These are phyloP conservation scores for Speoplatyrhinus poulsoni DNA, from an alignment of 2,113 vertebrate species.

Conservation along the genomic window DNA sequence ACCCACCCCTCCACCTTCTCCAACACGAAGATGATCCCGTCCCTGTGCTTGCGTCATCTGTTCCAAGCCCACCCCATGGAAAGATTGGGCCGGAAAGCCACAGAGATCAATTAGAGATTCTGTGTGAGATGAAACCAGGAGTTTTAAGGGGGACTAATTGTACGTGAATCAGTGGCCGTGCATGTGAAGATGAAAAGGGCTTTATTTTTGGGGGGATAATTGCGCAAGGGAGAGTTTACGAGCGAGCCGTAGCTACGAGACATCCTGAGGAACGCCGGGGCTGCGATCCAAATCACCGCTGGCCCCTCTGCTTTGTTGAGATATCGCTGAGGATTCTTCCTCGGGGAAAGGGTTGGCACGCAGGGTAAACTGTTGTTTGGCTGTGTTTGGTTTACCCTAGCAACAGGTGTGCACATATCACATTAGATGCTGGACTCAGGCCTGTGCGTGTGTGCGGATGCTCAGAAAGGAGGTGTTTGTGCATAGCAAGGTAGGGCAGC, in stretches of 20 bases:
- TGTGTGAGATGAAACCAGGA: constrained; percentile 41
- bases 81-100: constrained; percentile 20
- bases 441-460: neutral
- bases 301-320: neutral
- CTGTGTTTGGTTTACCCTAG: constrained; percentile 52
- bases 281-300: constrained; percentile 20
- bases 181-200: constrained; percentile 62
- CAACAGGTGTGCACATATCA: constrained; percentile 46
- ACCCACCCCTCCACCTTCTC: constrained; percentile 9
- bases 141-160: constrained; percentile 42
- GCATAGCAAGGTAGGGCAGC: neutral
- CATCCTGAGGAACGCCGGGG: constrained; percentile 38
- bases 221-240: constrained; percentile 59
- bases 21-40: constrained; percentile 30
- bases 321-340: constrained; percentile 17
- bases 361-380: constrained; percentile 37
- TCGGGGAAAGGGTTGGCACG: constrained; percentile 1
- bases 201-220: constrained; percentile 41
- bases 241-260: constrained; percentile 35
- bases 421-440: neutral
- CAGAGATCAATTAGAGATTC: constrained; percentile 56
- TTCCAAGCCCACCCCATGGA: constrained; percentile 43
- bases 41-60: constrained; percentile 14
- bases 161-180: constrained; percentile 65
- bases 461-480: neutral